Evolutionary conservation across 64 coral and sea anemone species (phyloP), one percentile per base, ranked within the genome.

Genomic region (Montipora foliosa): DNA sequence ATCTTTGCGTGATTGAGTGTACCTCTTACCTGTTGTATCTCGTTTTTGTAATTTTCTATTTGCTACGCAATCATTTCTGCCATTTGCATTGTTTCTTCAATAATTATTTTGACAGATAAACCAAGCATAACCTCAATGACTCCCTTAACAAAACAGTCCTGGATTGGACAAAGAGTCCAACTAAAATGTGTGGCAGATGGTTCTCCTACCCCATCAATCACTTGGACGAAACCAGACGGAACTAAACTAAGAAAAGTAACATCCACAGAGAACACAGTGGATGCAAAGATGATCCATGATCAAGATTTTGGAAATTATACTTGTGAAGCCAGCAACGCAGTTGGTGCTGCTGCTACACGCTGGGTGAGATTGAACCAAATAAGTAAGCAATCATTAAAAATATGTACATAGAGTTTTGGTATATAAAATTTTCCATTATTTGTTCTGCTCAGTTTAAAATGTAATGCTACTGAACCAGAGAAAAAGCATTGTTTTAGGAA

Each of bases 161-260:
- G 82, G 82, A 68, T 85, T 85, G 55, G 82, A 8, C 82, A 64
- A 25, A 47, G 4, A 67, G 82, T 85, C 0, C 67, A 59, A 1
- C 17, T 85, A 5, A 85, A 15, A 59, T 85, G 82, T 64, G 24
- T 68, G n/a, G 19, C 82, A 70, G 82, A 85, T 85, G 82, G 82
- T 47, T 11, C 69, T 25, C 82, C 82, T 5, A 46, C 5, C 13
- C 82, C 82, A 64, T 37, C 22, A 9, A 16, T 85, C 60, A 85
- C 82, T 15, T 85, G 82, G 82, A 45, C 14, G 8, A 64, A 68
- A 5, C 82, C 82, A 2, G 19, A 45, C 17, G 82, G 60, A 44
- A 49, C 6, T 68, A 17, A 47, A 85, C 8, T 64, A 70, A 69
- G 13, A 5, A 70, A 57, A 67, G 60, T 45, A 8, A 64, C 44